These are phyloP conservation scores for Caenorhabditis latens DNA, from an alignment of 1,140 invertebrate genomes.

Conservation along the genomic window DNA sequence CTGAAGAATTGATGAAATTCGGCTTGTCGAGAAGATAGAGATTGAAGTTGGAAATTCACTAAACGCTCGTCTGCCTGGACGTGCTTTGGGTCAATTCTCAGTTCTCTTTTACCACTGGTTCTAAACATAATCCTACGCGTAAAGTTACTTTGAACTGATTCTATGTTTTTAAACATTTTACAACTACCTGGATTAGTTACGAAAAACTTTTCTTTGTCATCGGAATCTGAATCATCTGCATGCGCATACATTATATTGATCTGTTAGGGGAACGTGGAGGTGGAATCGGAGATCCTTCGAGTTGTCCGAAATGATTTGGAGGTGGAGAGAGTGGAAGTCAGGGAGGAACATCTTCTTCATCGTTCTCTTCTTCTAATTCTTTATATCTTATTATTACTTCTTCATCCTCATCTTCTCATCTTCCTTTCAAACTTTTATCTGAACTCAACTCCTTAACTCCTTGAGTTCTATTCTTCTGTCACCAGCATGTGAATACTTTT, in stretches of 20 bases:
- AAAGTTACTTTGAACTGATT: no score
- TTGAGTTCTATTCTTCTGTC: slow-evolving; percentile 1
- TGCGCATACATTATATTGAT: slow-evolving; percentile 46
- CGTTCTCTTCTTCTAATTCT: not conserved
- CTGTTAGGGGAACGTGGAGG: slow-evolving; percentile 26
- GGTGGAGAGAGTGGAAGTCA: slow-evolving; percentile 31
- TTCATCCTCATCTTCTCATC: slow-evolving; percentile 19
- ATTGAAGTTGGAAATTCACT: no score
- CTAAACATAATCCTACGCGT: no score
- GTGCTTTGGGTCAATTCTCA: no score
- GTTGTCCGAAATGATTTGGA: slow-evolving; percentile 17
- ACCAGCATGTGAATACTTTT: not conserved
- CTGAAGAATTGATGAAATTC: no score
- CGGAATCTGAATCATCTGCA: slow-evolving; percentile 45
- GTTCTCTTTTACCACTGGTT: no score
- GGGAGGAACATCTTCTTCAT: not conserved
- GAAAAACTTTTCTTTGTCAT: slow-evolving; percentile 21
- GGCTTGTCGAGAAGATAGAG: no score
- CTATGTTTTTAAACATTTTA: no score
- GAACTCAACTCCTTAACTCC: slow-evolving; percentile 38
- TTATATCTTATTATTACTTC: not conserved
- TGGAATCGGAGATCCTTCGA: slow-evolving; percentile 20
- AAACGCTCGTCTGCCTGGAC: no score
- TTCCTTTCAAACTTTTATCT: slow-evolving; percentile 28
- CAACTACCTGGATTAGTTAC: no score